Percentiles rank a stretch among this genome's conserved stretches.
Conservation (phyloP, 2,888 invertebrate genomes). For the Meiosimyza decipiens region DNA sequence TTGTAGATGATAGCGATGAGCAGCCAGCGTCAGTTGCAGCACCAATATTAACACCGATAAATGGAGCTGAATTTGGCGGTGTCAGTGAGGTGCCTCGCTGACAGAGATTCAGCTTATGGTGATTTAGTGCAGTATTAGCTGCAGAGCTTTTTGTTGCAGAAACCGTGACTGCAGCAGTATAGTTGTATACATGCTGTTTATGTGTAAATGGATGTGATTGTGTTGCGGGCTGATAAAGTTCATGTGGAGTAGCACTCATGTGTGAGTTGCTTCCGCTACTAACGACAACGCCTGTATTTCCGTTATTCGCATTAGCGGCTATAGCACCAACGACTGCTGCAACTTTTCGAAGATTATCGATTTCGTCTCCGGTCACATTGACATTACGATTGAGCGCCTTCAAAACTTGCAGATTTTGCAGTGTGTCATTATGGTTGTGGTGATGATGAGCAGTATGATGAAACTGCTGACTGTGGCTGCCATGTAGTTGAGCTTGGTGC, state of each 20-base stretch:
- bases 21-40: constrained; percentile 49
- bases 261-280: constrained; percentile 48
- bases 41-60: constrained; percentile 58
- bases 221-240: not conserved
- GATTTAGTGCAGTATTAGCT: constrained; percentile 48
- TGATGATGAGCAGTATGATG: constrained; percentile 13
- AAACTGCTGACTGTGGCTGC: constrained; percentile 15
- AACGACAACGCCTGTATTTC: constrained; percentile 36
- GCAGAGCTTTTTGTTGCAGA: constrained; percentile 42
- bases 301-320: constrained; percentile 31
- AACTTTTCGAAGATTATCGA: constrained; percentile 61
- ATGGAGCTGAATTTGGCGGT: constrained; percentile 51
- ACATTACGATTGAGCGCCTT: constrained; percentile 55
- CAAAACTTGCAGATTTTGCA: constrained; percentile 57
- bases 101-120: constrained; percentile 46
- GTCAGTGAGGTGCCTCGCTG: constrained; percentile 45
- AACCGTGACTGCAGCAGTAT: constrained; percentile 17
- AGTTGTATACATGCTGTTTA: constrained; percentile 7
- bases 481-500: not conserved
- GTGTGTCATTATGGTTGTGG: constrained; percentile 27
- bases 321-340: constrained; percentile 56
- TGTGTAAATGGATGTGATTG: constrained; percentile 22
- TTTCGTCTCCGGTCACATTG: constrained; percentile 50
- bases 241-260: constrained; percentile 43
- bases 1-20: constrained; percentile 43